Base-by-base conservation (phyloP, 2,797 vertebrate species). In the Sandelia bainsii region DNA sequence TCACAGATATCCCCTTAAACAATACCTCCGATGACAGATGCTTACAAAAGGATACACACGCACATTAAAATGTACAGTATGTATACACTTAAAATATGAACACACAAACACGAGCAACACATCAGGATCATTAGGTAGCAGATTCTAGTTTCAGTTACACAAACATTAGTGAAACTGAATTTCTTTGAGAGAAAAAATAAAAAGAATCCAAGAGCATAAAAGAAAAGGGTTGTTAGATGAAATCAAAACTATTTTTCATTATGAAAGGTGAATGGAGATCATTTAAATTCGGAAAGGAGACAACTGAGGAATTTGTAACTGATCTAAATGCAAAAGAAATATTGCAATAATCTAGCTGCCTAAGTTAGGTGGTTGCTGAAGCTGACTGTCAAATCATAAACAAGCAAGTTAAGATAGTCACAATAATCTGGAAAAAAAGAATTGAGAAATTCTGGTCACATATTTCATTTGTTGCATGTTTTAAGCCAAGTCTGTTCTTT, bases 1-100 rank as follows among this genome's bases (percentile, higher is more conserved):
- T 63, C 57, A 10, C 70, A 19, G 79, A 88, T 88, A 89, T 69
- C 54, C 78, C 67, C 32, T 61, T 23, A 25, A 50, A 56, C 29
- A 64, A 37, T 6, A 45, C 59, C 60, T 66, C 75, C 19, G 60
- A 61, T 59, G 77, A 83, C 62, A 64, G 39, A 22, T 46, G 19
- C 32, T 53, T n/a, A 51, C 62, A 69, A 69, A 79, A 39, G 17
- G 27, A 46, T 13, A 66, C 11, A 23, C 64, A 42, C 22, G 4
- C 25, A 45, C 3, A 19, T 56, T 42, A n/a, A 44, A 54, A 70
- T 25, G 37, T 39, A 46, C 23, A 72, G 39, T 19, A 50, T 14
- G 3, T 40, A n/a, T n/a, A 48, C 12, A 32, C 23, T 3, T 46
- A 45, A 45, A n/a, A 9, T 17, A 22, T 8, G 51, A 8, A 45